phyloP scores from a whole-genome alignment of 2,113 vertebrate species.

The Gymnocephalus cernua region DNA sequence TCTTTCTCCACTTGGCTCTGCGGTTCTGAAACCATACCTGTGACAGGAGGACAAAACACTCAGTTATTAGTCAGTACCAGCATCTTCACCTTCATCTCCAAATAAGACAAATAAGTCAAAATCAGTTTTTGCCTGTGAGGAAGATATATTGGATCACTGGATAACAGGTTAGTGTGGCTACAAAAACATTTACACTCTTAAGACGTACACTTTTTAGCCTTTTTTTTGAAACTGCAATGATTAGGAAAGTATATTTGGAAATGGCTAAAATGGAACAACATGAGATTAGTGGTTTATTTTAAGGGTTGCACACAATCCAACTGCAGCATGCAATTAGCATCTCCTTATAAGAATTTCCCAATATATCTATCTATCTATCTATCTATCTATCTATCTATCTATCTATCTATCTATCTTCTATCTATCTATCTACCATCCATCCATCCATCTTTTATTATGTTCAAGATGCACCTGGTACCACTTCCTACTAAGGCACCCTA shows the following conservation, averaged over 20 bases:
- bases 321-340: neutral
- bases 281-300: neutral
- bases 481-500: neutral
- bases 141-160: neutral
- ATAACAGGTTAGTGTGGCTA: neutral
- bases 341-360: neutral
- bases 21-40: constrained; percentile 99
- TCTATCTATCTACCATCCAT: too few relatives aligned
- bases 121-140: neutral
- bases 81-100: too few relatives aligned
- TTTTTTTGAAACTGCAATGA: neutral
- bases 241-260: neutral
- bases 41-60: neutral
- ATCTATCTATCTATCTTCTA: too few relatives aligned
- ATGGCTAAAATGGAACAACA: too few relatives aligned
- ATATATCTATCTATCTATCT: too few relatives aligned
- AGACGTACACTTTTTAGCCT: neutral
- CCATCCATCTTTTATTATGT: too few relatives aligned
- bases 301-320: neutral
- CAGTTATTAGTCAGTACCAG: neutral
- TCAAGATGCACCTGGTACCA: neutral
- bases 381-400: too few relatives aligned
- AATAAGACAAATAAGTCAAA: neutral
- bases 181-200: neutral
- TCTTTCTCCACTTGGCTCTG: constrained; percentile 98